Evolutionary conservation across 2,797 vertebrate species (phyloP).

Genomic region (Strix occidentalis): DNA sequence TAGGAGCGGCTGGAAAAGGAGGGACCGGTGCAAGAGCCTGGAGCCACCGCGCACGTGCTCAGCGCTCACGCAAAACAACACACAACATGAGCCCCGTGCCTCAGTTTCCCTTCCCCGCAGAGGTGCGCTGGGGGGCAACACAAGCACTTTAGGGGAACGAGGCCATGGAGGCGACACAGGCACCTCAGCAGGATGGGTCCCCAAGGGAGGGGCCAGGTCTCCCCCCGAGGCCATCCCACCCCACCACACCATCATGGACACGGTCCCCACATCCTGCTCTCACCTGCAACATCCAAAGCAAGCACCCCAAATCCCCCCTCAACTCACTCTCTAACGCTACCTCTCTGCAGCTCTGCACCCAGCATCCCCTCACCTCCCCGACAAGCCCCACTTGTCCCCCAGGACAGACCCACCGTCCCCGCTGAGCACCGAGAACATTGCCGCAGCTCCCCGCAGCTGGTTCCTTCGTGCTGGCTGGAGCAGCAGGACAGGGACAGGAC

Average conservation of each 20-base stretch:
- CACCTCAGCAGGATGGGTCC: accelerated
- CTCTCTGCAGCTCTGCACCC: not conserved
- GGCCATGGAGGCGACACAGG: no score
- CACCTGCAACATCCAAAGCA: not conserved
- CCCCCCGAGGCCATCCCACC: accelerated
- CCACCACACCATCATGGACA: accelerated
- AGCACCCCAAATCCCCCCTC: not conserved
- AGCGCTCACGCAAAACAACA: accelerated
- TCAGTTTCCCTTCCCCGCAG: not conserved
- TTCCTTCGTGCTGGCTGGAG: not conserved
- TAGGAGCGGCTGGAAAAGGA: not conserved
- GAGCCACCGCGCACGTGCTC: accelerated
- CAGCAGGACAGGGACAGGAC: not conserved
- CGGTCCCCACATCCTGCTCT: not conserved
- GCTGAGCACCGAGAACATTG: not conserved
- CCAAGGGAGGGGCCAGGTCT: accelerated
- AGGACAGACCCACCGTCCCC: not conserved
- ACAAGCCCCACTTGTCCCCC: not conserved
- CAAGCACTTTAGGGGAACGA: no score
- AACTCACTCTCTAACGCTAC: accelerated
- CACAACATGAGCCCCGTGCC: accelerated
- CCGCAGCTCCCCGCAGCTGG: accelerated
- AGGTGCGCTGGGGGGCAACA: accelerated
- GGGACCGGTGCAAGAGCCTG: not conserved
- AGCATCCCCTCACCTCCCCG: not conserved